A percentile compares a stretch with the other conserved stretches of the same genome.
Conservation (phyloP, 2,888 invertebrate genomes). For the Pterostichus madidus region DNA sequence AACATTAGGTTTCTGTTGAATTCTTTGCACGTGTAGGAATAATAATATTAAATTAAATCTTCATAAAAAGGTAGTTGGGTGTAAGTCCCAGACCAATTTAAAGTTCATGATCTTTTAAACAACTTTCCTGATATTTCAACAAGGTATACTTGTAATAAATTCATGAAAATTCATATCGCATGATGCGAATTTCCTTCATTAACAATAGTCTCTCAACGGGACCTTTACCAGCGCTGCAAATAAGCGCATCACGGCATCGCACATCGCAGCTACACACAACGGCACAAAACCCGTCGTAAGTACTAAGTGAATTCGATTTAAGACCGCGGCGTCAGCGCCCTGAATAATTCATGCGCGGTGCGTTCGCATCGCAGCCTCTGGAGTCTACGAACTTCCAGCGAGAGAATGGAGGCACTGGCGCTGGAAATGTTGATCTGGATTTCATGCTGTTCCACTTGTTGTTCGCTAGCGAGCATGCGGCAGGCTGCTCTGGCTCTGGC, state of each 20-base stretch:
- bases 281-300: conserved; percentile 32
- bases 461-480: not conserved
- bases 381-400: not conserved
- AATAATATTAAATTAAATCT: too few species aligned
- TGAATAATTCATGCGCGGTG: conserved; percentile 60
- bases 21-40: too few species aligned
- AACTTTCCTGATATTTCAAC: too few species aligned
- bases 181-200: conserved; percentile 30
- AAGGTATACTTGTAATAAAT: not conserved
- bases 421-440: conserved; percentile 13
- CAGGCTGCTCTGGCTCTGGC: too few species aligned
- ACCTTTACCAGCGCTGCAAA: conserved; percentile 12
- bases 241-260: conserved; percentile 31
- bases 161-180: conserved; percentile 35
- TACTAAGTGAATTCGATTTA: conserved; percentile 64
- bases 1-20: too few species aligned
- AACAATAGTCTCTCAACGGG: conserved; percentile 34
- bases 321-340: conserved; percentile 45
- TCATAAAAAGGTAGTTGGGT: too few species aligned
- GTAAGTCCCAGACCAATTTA: too few species aligned
- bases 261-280: not conserved
- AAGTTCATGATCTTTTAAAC: too few species aligned
- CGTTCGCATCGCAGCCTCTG: conserved; percentile 18
- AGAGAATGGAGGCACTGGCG: not conserved
- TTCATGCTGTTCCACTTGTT: conserved; percentile 11